Evolutionary conservation across 2,888 invertebrate genomes (phyloP).

Genomic region (Notodonta ziczac): DNA sequence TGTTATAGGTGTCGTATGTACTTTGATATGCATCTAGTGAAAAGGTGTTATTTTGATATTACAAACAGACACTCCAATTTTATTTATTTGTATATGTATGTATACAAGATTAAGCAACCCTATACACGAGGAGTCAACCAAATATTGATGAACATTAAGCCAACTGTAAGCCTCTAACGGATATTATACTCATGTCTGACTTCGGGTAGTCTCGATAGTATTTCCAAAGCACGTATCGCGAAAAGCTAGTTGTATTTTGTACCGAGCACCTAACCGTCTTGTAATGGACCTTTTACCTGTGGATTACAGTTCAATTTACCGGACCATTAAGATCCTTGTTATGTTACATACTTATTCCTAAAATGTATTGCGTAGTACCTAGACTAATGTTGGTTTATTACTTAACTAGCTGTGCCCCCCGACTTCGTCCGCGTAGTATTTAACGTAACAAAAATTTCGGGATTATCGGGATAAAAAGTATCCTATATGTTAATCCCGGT

Average conservation of each 20-base stretch:
- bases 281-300: slow-evolving; percentile 2
- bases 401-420: too few relatives aligned
- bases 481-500: too few relatives aligned
- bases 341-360: too few relatives aligned
- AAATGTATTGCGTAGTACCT: not conserved
- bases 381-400: not conserved
- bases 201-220: slow-evolving; percentile 28
- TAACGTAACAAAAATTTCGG: too few relatives aligned
- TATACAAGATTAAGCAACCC: too few relatives aligned
- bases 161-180: slow-evolving; percentile 34
- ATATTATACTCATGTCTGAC: slow-evolving; percentile 49
- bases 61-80: too few relatives aligned
- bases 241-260: slow-evolving; percentile 1
- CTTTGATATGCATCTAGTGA: too few relatives aligned
- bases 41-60: too few relatives aligned
- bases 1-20: too few relatives aligned
- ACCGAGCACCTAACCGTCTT: not conserved
- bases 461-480: too few relatives aligned
- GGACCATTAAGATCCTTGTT: not conserved
- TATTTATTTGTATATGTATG: too few relatives aligned
- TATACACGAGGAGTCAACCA: slow-evolving; percentile 4
- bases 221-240: slow-evolving; percentile 11
- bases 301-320: slow-evolving; percentile 1
- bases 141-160: slow-evolving; percentile 44
- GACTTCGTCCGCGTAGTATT: too few relatives aligned